Evolutionary conservation across 2,888 invertebrate genomes (phyloP).

Genomic region (Hoplodrina ambigua): DNA sequence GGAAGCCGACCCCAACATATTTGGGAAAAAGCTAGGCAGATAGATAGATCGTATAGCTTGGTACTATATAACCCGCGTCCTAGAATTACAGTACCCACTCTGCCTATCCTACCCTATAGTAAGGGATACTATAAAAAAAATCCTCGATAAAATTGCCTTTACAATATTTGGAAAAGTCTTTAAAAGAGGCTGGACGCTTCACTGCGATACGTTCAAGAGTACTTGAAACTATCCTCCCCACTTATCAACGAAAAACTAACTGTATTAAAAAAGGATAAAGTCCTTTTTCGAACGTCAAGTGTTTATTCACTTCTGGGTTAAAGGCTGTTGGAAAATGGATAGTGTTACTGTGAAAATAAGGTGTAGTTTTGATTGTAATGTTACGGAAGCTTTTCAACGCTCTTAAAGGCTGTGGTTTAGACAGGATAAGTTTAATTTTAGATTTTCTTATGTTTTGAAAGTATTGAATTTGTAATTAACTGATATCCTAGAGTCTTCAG

Average conservation of each 20-base stretch:
- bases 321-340: not conserved
- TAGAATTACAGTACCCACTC: not conserved
- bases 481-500: not conserved
- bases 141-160: slow-evolving; percentile 51
- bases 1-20: too few species aligned
- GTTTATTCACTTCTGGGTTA: not conserved
- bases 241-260: slow-evolving; percentile 10
- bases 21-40: too few species aligned
- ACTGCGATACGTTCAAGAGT: slow-evolving; percentile 42
- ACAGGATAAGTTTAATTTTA: slow-evolving; percentile 52
- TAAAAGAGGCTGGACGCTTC: slow-evolving; percentile 49
- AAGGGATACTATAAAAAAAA: slow-evolving; percentile 18
- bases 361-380: not conserved
- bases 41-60: too few species aligned
- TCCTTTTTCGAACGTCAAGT: not conserved
- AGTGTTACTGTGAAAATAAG: accelerated
- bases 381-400: slow-evolving; percentile 11
- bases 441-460: slow-evolving; percentile 33
- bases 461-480: slow-evolving; percentile 15
- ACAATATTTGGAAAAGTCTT: slow-evolving; percentile 62
- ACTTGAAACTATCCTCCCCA: slow-evolving; percentile 43
- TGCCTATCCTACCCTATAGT: not conserved
- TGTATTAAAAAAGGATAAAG: accelerated
- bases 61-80: too few species aligned
- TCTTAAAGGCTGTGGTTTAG: slow-evolving; percentile 46